phyloP scores from a whole-genome alignment of 2,113 vertebrate genomes.

The Todiramphus saurophagus region DNA sequence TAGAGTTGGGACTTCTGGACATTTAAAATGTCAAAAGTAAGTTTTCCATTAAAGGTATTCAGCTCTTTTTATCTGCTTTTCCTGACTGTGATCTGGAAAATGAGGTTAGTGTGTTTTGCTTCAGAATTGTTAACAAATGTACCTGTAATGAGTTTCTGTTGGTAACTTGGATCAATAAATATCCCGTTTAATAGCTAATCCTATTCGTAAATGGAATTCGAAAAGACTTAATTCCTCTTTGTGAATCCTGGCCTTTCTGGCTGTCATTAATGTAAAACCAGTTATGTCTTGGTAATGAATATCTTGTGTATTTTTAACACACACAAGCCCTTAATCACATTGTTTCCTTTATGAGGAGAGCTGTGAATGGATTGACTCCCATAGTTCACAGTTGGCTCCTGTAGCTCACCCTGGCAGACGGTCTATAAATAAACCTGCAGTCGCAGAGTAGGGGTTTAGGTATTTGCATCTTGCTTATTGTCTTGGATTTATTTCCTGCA shows the following conservation, averaged over 20 bases:
- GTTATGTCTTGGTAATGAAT: neutral
- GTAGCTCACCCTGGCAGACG: neutral
- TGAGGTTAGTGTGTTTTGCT: neutral
- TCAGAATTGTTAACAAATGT: neutral
- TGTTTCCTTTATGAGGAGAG: slow-evolving; percentile 3
- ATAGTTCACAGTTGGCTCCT: neutral
- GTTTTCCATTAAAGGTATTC: neutral
- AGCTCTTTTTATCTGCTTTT: neutral
- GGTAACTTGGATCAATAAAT: slow-evolving; percentile 5
- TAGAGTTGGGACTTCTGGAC: neutral
- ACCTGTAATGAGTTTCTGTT: neutral
- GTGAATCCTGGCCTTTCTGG: neutral
- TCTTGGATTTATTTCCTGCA: slow-evolving; percentile 15
- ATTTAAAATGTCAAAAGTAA: neutral
- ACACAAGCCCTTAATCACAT: neutral
- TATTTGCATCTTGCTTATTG: neutral
- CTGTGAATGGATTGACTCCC: neutral
- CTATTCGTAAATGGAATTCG: neutral
- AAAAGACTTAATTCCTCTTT: slow-evolving; percentile 5
- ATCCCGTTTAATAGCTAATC: slow-evolving; percentile 13
- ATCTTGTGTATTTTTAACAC: slow-evolving; percentile 40
- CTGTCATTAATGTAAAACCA: slow-evolving; percentile 7
- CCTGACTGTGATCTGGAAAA: neutral
- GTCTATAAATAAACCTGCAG: slow-evolving; percentile 40
- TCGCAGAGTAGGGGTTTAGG: neutral